These are phyloP conservation scores for Ashinkailepas kermadecensis DNA, from an alignment of 2,888 invertebrate species.

Conservation along the genomic window DNA sequence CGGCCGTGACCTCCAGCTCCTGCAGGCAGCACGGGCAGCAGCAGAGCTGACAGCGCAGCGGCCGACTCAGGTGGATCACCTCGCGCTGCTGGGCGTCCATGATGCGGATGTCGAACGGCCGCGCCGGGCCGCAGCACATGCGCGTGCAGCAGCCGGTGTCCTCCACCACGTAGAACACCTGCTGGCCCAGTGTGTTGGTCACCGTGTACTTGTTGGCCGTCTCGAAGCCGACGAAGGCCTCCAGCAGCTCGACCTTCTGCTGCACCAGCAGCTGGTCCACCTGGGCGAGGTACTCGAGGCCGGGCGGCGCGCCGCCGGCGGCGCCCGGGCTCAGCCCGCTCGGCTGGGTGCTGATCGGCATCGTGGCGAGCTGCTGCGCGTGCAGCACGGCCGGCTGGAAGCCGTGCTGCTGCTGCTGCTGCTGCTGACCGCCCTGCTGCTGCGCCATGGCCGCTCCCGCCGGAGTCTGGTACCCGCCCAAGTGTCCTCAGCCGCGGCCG, in stretches of 20 bases:
- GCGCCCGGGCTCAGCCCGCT: neutral
- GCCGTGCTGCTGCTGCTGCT: conserved; percentile 1
- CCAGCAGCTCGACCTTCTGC: conserved; percentile 34
- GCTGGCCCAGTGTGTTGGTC: conserved; percentile 36
- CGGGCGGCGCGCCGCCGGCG: conserved; percentile 28
- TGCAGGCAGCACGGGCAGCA: conserved; percentile 44
- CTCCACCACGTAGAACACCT: conserved; percentile 34
- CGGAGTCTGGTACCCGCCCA: too few relatives aligned
- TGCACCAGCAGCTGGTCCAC: conserved; percentile 35
- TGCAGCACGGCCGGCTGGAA: neutral
- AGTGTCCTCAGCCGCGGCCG: too few relatives aligned
- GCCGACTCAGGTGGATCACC: conserved; percentile 43
- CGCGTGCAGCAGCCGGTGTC: conserved; percentile 44
- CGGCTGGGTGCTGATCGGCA: neutral
- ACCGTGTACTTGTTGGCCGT: conserved; percentile 44
- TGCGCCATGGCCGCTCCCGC: neutral
- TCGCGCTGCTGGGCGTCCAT: conserved; percentile 42
- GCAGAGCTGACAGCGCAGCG: conserved; percentile 42
- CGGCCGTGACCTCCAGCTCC: conserved; percentile 38
- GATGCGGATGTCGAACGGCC: conserved; percentile 45
- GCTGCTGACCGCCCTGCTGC: neutral
- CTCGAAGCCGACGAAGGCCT: conserved; percentile 42
- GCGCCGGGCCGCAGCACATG: conserved; percentile 42
- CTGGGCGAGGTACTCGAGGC: conserved; percentile 34
- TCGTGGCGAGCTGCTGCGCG: neutral